These are phyloP conservation scores for Scarus forsteni DNA, from an alignment of 2,797 vertebrate genomes.

Conservation along the genomic window DNA sequence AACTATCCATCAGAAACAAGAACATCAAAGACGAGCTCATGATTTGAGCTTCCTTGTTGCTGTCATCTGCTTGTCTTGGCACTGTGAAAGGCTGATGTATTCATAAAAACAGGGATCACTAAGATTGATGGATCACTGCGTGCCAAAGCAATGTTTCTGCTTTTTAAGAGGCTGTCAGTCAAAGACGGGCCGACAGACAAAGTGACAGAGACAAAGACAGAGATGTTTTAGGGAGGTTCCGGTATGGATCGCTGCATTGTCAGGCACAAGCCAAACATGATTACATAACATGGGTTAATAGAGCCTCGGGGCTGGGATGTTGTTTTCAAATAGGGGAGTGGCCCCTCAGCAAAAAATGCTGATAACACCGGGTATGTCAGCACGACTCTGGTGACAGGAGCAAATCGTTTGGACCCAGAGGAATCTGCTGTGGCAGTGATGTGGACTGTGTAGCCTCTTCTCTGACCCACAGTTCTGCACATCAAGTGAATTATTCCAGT, in stretches of 20 bases:
- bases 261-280: conserved; percentile 43
- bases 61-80: background rate
- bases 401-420: conserved; percentile 28
- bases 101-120: background rate
- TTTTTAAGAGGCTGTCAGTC: conserved; percentile 18
- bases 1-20: background rate
- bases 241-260: conserved; percentile 60
- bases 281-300: conserved; percentile 71
- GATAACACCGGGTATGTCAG: conserved; percentile 69
- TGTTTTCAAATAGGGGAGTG: conserved; percentile 66
- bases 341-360: conserved; percentile 70
- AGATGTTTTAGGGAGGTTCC: conserved; percentile 53
- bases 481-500: conserved; percentile 5
- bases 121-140: conserved; percentile 8
- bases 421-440: conserved; percentile 67
- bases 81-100: background rate
- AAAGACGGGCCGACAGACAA: conserved; percentile 21
- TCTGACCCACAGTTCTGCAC: conserved; percentile 29
- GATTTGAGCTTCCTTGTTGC: background rate
- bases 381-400: conserved; percentile 48
- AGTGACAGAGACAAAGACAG: conserved; percentile 34
- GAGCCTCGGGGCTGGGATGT: conserved; percentile 65
- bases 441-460: conserved; percentile 30
- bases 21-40: background rate
- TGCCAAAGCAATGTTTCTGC: background rate